Conservation (phyloP, 1,140 invertebrate genomes). For the Elymnias hypermnestra region DNA sequence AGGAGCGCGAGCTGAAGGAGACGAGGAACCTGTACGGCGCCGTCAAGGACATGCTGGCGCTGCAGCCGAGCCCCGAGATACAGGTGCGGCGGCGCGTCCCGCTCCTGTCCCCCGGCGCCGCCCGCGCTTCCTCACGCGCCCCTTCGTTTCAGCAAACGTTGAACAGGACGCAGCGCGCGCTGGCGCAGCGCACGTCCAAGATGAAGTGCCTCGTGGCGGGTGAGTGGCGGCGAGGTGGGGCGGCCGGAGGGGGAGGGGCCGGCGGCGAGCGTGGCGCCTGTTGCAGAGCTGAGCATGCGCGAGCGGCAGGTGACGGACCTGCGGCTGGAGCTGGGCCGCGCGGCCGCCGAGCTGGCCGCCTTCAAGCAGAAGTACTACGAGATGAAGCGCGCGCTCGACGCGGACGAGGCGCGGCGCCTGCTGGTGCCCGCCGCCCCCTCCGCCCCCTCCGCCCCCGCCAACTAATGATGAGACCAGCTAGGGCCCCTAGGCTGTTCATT, state of each 20-base stretch:
- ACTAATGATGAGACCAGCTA: too few species aligned
- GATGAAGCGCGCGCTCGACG: slow-evolving; percentile 58
- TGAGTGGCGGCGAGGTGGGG: slow-evolving; percentile 64
- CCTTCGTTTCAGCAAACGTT: slow-evolving; percentile 46
- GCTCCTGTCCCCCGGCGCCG: too few species aligned
- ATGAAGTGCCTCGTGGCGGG: slow-evolving; percentile 66
- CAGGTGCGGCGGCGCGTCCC: slow-evolving; percentile 45
- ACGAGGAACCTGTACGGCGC: slow-evolving; percentile 56
- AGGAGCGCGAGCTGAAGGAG: slow-evolving; percentile 61
- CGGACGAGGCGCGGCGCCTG: slow-evolving; percentile 50
- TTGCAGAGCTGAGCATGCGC: slow-evolving; percentile 66
- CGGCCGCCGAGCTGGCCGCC: slow-evolving; percentile 37
- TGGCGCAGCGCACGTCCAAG: slow-evolving; percentile 55
- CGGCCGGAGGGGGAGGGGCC: slow-evolving; percentile 56
- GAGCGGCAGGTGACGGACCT: slow-evolving; percentile 60
- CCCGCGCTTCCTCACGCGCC: too few species aligned
- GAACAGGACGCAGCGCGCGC: slow-evolving; percentile 52
- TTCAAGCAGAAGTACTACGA: slow-evolving; percentile 63
- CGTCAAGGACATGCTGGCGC: slow-evolving; percentile 62
- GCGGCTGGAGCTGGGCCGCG: slow-evolving; percentile 41
- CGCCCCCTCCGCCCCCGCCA: too few species aligned
- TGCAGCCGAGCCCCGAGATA: slow-evolving; percentile 65
- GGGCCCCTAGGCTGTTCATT: too few species aligned
- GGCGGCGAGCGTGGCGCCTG: slow-evolving; percentile 42
- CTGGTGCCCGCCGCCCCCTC: slow-evolving; percentile 33